A percentile compares a stretch with the other conserved stretches of the same genome.
These are phyloP conservation scores for Tricholauxania praeusta DNA, from an alignment of 2,888 invertebrate genomes.

Conservation along the genomic window DNA sequence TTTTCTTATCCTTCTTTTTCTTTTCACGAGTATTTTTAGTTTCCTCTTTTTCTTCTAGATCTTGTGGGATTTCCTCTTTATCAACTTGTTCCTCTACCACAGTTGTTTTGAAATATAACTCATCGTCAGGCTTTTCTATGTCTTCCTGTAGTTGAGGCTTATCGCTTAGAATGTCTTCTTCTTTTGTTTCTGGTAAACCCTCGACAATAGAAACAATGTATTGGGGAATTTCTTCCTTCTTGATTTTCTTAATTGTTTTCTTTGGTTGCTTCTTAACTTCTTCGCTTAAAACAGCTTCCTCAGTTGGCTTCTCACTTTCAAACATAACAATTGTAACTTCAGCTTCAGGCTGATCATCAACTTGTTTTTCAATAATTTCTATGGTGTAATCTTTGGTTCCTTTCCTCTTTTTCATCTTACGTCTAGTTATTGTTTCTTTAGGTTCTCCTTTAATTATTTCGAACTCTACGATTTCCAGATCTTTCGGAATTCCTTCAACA, in stretches of 20 bases:
- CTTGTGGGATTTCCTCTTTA: slow-evolving; percentile 64
- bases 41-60: slow-evolving; percentile 33
- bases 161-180: slow-evolving; percentile 47
- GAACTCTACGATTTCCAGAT: slow-evolving; percentile 51
- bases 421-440: slow-evolving; percentile 66
- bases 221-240: slow-evolving; percentile 56
- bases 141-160: slow-evolving; percentile 42
- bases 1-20: slow-evolving; percentile 46
- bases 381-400: slow-evolving; percentile 69
- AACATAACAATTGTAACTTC: slow-evolving; percentile 64
- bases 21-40: slow-evolving; percentile 42
- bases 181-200: slow-evolving; percentile 53
- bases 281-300: slow-evolving; percentile 43
- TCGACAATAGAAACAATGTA: slow-evolving; percentile 60
- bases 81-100: slow-evolving; percentile 61
- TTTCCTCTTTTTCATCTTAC: slow-evolving; percentile 68
- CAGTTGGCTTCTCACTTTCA: slow-evolving; percentile 57
- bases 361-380: slow-evolving; percentile 67
- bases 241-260: slow-evolving; percentile 53
- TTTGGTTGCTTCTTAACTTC: slow-evolving; percentile 48
- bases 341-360: slow-evolving; percentile 64
- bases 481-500: slow-evolving; percentile 53
- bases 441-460: slow-evolving; percentile 56
- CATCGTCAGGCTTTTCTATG: slow-evolving; percentile 45
- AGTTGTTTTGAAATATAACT: slow-evolving; percentile 51